phyloP scores from a whole-genome alignment of 1,140 invertebrate species.

The Teleogryllus occipitalis region DNA sequence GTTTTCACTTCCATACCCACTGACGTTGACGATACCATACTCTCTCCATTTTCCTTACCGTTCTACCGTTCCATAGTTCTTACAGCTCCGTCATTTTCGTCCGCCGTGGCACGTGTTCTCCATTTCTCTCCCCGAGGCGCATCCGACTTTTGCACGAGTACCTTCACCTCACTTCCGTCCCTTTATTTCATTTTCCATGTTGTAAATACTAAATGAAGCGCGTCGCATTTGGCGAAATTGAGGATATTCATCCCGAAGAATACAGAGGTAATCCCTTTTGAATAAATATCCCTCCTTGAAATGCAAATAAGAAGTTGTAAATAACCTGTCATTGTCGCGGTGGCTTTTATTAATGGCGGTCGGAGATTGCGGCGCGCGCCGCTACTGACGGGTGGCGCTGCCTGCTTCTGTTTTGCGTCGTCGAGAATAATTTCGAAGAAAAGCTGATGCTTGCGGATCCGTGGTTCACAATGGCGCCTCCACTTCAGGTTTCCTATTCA shows the following conservation, averaged over 20 bases:
- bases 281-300: background rate
- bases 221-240: background rate
- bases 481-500: conserved; percentile 4
- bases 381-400: no score
- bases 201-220: background rate
- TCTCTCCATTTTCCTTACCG: no score
- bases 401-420: background rate
- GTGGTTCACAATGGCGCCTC: background rate
- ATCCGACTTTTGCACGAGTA: no score
- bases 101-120: no score
- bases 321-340: background rate
- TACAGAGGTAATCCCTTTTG: background rate
- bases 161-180: no score
- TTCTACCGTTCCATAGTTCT: no score
- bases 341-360: background rate
- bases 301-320: background rate
- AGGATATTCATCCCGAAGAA: background rate
- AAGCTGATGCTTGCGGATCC: background rate
- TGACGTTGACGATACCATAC: no score
- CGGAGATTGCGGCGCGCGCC: background rate
- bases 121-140: no score
- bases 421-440: background rate
- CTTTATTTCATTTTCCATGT: no score
- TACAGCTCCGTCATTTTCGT: no score
- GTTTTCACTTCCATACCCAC: no score